These are phyloP conservation scores for Meda fulgida DNA, from an alignment of 2,797 vertebrate species.

Conservation along the genomic window DNA sequence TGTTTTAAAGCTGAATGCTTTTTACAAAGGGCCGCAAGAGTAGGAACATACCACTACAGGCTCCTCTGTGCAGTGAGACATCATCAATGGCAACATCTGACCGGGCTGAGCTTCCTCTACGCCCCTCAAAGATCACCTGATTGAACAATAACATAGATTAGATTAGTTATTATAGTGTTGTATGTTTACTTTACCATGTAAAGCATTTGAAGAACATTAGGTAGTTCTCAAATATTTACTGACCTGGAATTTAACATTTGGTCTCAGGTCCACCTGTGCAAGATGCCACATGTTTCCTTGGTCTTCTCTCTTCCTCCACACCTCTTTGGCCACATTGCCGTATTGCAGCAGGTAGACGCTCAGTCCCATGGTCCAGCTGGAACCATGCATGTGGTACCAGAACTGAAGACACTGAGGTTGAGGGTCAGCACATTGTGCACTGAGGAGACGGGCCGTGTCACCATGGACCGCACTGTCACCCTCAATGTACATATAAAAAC, in stretches of 20 bases:
- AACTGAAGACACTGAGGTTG: constrained; percentile 79
- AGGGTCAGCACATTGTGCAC: constrained; percentile 66
- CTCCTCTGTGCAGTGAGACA: constrained; percentile 69
- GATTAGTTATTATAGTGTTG: no score
- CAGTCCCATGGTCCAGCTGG: constrained; percentile 77
- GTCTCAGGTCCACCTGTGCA: constrained; percentile 70
- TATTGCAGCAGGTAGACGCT: constrained; percentile 71
- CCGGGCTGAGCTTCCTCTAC: constrained; percentile 46
- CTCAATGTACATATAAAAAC: constrained; percentile 77
- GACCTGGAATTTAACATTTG: constrained; percentile 67
- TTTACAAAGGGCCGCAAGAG: background rate
- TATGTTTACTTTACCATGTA: background rate
- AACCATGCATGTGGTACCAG: constrained; percentile 81
- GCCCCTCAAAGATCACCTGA: constrained; percentile 59
- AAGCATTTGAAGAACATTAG: no score
- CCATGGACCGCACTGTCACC: constrained; percentile 64
- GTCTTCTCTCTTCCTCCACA: constrained; percentile 73
- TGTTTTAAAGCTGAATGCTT: background rate
- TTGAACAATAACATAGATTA: background rate
- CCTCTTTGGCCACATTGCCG: constrained; percentile 32
- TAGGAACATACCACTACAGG: constrained; percentile 72
- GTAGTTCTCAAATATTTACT: background rate
- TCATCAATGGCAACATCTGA: constrained; percentile 84
- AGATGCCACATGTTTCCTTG: constrained; percentile 75
- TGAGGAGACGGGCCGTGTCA: constrained; percentile 74